A percentile compares a stretch with the other conserved stretches of the same genome.
These are phyloP conservation scores for Tarsius wallacei DNA, from an alignment of 2,797 vertebrate genomes.

Conservation along the genomic window DNA sequence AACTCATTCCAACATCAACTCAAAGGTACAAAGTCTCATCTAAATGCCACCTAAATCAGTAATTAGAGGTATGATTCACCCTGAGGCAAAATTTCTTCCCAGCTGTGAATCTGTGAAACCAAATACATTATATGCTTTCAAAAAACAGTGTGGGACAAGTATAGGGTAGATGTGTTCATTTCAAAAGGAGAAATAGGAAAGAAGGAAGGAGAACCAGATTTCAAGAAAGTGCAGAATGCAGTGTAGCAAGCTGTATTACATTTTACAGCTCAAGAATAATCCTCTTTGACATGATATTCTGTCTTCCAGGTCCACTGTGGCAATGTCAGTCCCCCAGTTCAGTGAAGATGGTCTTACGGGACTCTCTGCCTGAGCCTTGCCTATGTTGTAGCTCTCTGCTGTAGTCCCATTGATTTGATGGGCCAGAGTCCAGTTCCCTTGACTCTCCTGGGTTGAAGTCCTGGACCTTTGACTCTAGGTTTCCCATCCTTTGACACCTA, in stretches of 20 bases:
- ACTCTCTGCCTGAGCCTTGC: not conserved
- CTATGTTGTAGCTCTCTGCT: not conserved
- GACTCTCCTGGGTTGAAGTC: not conserved
- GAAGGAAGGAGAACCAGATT: not conserved
- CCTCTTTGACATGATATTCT: too few relatives aligned
- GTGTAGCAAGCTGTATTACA: not conserved
- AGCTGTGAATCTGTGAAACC: not conserved
- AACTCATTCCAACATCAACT: not conserved
- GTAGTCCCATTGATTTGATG: not conserved
- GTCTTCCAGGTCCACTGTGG: too few relatives aligned
- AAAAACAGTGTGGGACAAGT: not conserved
- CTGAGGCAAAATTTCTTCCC: not conserved
- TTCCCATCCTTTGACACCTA: not conserved
- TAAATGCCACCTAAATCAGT: not conserved
- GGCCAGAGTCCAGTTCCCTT: too few relatives aligned
- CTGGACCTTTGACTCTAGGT: not conserved
- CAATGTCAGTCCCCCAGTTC: too few relatives aligned
- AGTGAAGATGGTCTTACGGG: accelerated
- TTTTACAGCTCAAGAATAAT: not conserved
- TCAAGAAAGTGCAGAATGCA: not conserved
- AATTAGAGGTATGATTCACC: not conserved
- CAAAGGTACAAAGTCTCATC: not conserved
- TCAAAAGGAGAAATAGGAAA: not conserved
- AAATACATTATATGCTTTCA: not conserved
- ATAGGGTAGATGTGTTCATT: not conserved